Base-by-base conservation (phyloP, 2,113 vertebrate species). In the Cheilinus undulatus region DNA sequence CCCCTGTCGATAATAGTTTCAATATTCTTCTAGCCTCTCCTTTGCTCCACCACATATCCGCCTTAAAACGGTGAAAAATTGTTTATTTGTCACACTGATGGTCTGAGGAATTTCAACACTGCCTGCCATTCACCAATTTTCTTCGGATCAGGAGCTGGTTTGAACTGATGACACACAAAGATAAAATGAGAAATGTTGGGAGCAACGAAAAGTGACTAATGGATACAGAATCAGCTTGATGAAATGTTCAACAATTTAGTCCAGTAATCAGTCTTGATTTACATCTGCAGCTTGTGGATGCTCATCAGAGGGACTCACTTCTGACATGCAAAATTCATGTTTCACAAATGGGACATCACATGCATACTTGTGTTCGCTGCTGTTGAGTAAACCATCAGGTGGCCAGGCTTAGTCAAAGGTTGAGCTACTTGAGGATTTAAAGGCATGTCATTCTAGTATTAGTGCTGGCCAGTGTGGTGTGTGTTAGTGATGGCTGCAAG, bases 31-130 rank as follows among this genome's bases (percentile, higher is more conserved):
- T 45, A n/a, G 22, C 59, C 22, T 59, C 57, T 70, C 17, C 7
- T 23, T 10, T 28, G 45, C 43, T 14, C 24, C 24, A 3, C 24
- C 50, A 51, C 26, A 42, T 7, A 61, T 23, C 66, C 3, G 5
- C 7, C 1, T 19, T 23, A 4, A 45, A 69, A 86, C 20, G 78
- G 64, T 60, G 19, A 8, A 36, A 65, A 76, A 76, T 38, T 3
- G 19, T 24, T 5, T n/a, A 26, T 75, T 69, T 27, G 79, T 73
- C 82, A 83, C 73, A 53, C 52, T 49, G 57, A 32, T 3, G 34
- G 23, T 7, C n/a, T 0, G 38, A 40, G 40, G n/a, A 34, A 58
- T 22, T 23, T 22, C 28, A 59, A 78, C 79, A 73, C 50, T 73
- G 62, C 43, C 2, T 24, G 38, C 23, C 28, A 72, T 10, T 64